Conservation (phyloP, 2,888 invertebrate genomes). For the Dendrolimus pini region DNA sequence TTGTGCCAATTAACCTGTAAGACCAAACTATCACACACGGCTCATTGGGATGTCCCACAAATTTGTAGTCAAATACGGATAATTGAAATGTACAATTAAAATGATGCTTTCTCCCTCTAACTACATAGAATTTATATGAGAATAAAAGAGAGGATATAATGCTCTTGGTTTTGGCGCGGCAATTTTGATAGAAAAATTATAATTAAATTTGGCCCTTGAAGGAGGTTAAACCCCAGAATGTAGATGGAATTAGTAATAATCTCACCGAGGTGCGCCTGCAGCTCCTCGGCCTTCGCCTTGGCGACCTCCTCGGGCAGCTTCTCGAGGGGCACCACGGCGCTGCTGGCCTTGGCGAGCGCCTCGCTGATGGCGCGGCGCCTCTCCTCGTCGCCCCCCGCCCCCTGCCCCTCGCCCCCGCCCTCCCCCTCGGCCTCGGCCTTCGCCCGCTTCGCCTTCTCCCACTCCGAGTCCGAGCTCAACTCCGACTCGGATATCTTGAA, state of each 20-base stretch:
- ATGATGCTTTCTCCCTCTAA: too few species aligned
- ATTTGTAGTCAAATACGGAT: too few species aligned
- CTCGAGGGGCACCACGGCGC: constrained; percentile 55
- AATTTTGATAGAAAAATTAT: too few species aligned
- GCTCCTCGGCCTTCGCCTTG: constrained; percentile 49
- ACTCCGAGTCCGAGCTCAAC: constrained; percentile 32
- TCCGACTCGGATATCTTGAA: constrained; percentile 59
- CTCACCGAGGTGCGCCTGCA: constrained; percentile 49
- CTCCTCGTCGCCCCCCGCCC: constrained; percentile 40
- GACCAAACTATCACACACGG: too few species aligned
- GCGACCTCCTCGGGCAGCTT: constrained; percentile 60
- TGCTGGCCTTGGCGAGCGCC: constrained; percentile 42
- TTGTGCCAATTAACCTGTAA: too few species aligned
- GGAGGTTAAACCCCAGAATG: too few species aligned
- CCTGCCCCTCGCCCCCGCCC: constrained; percentile 14
- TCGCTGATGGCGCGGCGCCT: constrained; percentile 57
- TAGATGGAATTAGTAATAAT: constrained; percentile 3
- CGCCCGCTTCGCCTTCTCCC: constrained; percentile 41
- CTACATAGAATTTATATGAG: too few species aligned
- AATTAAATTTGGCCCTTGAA: too few species aligned
- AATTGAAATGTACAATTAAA: too few species aligned
- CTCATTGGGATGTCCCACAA: too few species aligned
- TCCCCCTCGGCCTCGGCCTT: constrained; percentile 51
- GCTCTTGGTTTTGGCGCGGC: too few species aligned
- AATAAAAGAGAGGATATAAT: too few species aligned